phyloP scores from a whole-genome alignment of 2,888 invertebrate genomes.

The Strigamia transsilvanica region DNA sequence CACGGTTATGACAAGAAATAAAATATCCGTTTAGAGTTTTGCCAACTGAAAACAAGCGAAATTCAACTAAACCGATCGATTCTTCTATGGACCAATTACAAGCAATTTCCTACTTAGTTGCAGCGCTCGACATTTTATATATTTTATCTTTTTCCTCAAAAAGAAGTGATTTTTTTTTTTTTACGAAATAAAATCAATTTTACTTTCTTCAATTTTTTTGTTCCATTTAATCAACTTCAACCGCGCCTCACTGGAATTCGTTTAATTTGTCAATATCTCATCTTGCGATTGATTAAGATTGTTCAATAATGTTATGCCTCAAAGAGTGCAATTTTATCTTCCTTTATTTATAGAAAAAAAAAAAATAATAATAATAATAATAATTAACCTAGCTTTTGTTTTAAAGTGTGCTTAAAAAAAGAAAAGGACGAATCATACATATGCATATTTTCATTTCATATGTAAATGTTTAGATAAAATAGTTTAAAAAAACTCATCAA shows the following conservation, averaged over 20 bases:
- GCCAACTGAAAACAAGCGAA: neutral
- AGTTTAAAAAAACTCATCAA: too few species aligned
- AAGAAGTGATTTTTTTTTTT: too few species aligned
- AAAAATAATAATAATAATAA: too few species aligned
- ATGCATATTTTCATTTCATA: too few species aligned
- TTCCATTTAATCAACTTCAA: neutral
- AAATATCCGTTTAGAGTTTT: neutral
- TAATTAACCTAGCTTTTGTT: too few species aligned
- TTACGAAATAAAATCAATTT: too few species aligned
- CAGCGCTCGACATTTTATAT: neutral
- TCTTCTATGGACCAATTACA: neutral
- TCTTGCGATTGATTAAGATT: neutral
- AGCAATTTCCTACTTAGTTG: neutral
- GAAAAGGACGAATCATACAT: too few species aligned
- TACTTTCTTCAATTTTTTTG: neutral
- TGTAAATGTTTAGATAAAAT: too few species aligned
- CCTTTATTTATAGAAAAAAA: too few species aligned
- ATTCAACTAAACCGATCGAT: neutral
- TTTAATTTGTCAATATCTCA: neutral
- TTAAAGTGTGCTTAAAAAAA: too few species aligned
- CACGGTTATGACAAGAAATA: constrained; percentile 5
- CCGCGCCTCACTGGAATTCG: neutral
- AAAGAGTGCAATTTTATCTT: neutral
- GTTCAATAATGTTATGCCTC: neutral
- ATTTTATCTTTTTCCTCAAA: neutral